Evolutionary conservation across 2,888 invertebrate species (phyloP), one percentile per base, ranked within the genome.

Genomic region (Dolichomitus sp.): DNA sequence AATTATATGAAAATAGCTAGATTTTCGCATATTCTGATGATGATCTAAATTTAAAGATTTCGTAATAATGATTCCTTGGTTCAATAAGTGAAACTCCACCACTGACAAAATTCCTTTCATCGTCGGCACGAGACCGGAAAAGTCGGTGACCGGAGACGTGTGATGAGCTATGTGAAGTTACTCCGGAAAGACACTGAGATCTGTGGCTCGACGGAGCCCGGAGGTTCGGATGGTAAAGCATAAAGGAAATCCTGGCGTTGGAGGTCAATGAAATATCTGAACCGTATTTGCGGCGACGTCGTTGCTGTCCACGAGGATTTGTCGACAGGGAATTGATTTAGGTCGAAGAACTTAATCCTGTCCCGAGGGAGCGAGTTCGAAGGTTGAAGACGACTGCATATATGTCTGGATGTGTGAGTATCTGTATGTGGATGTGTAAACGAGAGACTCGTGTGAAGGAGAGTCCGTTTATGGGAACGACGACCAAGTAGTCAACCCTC

Each of bases 311-410:
- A 75, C 85, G 87, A 89, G 88, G 91, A 91, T 91, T 91, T 91
- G 90, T 89, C 89, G 88, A 87, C 87, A 86, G 85, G 86, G 90
- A 91, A 91, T 91, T 91, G 91, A 92, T 92, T 92, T 90, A 89
- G 89, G 89, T 89, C 87, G 72, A 79, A 81, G 87, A 84, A 86
- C 87, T 90, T 90, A 91, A 91, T 90, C 85, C 90, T 88, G 81
- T 68, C 57, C 57, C 33, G 76, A 80, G 87, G 86, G 76, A 74
- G 54, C 65, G 33, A 68, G 48, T 61, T 61, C 52, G 73, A 68
- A 73, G 72, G 61, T 80, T 63, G 80, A 80, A 83, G 83, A 80
- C 80, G 57, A 73, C 27, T 14, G 9, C 54, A 61, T 59, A 27
- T 48, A 65, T 17, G 33, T 54, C 48, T 65, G 48, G n/a, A 37